These are phyloP conservation scores for Alviniconcha marisindica DNA, from an alignment of 1,140 invertebrate species.

Conservation along the genomic window DNA sequence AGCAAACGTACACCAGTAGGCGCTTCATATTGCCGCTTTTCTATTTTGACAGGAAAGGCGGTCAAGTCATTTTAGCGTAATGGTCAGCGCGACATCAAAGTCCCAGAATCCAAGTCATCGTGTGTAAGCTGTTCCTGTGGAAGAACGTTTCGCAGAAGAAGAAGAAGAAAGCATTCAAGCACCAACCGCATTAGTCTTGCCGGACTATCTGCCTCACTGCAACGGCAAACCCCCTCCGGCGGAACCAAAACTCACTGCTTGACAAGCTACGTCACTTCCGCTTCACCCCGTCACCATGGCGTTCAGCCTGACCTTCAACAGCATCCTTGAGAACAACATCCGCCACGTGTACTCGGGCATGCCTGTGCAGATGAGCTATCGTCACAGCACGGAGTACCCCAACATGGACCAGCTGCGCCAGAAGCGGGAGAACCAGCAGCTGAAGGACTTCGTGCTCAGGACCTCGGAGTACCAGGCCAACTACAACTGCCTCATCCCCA, in stretches of 20 bases:
- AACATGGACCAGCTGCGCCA: conserved; percentile 63
- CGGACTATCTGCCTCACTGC: no score
- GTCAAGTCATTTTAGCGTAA: no score
- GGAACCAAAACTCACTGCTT: no score
- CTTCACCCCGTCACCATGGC: conserved; percentile 31
- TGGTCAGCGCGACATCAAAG: no score
- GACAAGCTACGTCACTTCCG: background rate
- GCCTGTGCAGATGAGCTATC: conserved; percentile 47
- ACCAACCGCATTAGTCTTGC: no score
- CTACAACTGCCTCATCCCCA: conserved; percentile 63
- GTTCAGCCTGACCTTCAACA: conserved; percentile 63
- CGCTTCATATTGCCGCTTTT: no score
- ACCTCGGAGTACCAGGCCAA: conserved; percentile 62
- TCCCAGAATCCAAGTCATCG: background rate
- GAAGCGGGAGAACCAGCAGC: conserved; percentile 56
- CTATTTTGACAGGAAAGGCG: no score
- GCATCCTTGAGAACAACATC: conserved; percentile 62
- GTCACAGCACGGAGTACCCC: conserved; percentile 58
- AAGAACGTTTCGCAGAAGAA: background rate
- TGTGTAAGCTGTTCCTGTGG: background rate
- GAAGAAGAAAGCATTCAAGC: background rate
- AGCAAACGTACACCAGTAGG: no score
- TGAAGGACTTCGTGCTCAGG: conserved; percentile 60
- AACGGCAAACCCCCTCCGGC: no score
- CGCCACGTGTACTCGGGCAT: conserved; percentile 66